A percentile compares a stretch with the other conserved stretches of the same genome.
Evolutionary conservation across 2,113 vertebrate genomes (phyloP).

Genomic region (Laticauda laticaudata): DNA sequence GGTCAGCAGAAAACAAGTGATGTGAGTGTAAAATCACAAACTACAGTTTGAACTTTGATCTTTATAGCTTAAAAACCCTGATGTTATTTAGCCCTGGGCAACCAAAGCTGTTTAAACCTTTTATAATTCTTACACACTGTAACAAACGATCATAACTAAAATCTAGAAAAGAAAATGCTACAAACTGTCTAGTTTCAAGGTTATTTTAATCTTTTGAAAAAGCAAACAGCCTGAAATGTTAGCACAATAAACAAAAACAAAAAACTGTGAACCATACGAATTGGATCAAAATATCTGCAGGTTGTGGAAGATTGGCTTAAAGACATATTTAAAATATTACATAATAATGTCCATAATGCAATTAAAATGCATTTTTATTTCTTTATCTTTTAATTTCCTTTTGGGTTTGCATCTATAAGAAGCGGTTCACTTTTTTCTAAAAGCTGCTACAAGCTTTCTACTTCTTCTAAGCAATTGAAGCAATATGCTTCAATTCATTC

Average conservation of each 20-base stretch:
- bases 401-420: background rate
- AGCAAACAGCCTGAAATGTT: background rate
- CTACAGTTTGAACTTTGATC: conserved; percentile 18
- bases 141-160: conserved; percentile 30
- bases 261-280: background rate
- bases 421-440: background rate
- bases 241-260: background rate
- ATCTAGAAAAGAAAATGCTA: conserved; percentile 12
- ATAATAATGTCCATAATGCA: background rate
- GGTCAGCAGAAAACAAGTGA: background rate
- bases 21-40: background rate
- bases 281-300: background rate
- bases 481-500: background rate
- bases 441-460: background rate
- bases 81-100: conserved; percentile 13
- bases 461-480: background rate
- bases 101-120: background rate
- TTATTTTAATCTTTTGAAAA: conserved; percentile 1
- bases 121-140: rapidly evolving
- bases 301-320: background rate
- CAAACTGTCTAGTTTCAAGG: background rate
- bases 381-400: background rate
- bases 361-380: background rate
- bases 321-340: background rate
- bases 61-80: background rate